Conservation (phyloP, 1,140 invertebrate genomes). For the Cotesia vestalis region DNA sequence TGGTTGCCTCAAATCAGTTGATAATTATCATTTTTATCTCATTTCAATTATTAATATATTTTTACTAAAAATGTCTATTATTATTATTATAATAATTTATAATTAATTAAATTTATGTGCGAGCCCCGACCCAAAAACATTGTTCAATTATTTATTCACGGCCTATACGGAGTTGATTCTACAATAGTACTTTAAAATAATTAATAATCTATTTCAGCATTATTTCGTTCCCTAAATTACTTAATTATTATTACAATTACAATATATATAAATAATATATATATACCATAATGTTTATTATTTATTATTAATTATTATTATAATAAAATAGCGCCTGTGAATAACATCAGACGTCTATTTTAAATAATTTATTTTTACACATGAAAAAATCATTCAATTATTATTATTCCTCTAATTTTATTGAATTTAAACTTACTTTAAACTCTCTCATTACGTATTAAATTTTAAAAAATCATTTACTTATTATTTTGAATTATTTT, state of each 20-base stretch:
- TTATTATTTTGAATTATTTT: constrained; percentile 6
- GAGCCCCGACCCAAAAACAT: constrained; percentile 36
- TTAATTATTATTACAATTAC: not conserved
- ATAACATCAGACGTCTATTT: constrained; percentile 19
- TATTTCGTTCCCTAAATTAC: constrained; percentile 32
- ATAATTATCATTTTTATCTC: constrained; percentile 14
- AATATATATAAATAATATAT: no score
- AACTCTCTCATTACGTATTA: not conserved
- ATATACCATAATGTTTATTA: no score
- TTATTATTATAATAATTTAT: no score
- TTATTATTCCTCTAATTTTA: not conserved
- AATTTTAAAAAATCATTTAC: constrained; percentile 2
- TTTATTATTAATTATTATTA: not conserved
- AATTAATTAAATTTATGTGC: constrained; percentile 21
- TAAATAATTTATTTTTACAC: constrained; percentile 12
- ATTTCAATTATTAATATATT: not conserved
- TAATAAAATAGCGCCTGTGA: not conserved
- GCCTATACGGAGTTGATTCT: constrained; percentile 15
- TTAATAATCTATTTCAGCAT: constrained; percentile 2
- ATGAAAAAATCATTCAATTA: constrained; percentile 15
- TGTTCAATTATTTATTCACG: not conserved
- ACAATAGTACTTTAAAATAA: not conserved
- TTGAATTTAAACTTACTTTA: no score
- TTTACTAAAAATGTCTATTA: no score
- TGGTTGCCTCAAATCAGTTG: constrained; percentile 20